Percentiles rank a stretch among this genome's conserved stretches.
These are phyloP conservation scores for Naso thynnoides DNA, from an alignment of 2,797 vertebrate species.

Conservation along the genomic window DNA sequence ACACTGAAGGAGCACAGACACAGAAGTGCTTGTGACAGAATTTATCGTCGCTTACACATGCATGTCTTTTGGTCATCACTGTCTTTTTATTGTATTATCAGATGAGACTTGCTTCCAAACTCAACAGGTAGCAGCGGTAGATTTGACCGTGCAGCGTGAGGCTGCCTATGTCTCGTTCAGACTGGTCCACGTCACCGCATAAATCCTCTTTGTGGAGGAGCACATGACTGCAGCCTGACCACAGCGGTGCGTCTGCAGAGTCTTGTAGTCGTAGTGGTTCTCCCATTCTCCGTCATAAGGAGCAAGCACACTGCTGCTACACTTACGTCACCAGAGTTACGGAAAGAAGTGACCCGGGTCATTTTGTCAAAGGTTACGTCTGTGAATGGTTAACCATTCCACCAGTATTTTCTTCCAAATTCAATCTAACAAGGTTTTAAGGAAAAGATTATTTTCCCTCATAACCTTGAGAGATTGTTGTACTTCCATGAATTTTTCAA, in stretches of 20 bases:
- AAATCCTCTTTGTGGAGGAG: conserved; percentile 63
- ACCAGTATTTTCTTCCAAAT: too few relatives aligned
- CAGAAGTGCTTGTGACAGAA: too few relatives aligned
- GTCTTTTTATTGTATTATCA: not conserved
- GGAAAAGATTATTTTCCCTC: too few relatives aligned
- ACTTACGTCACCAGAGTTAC: conserved; percentile 28
- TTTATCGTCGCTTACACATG: not conserved
- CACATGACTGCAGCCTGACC: conserved; percentile 58
- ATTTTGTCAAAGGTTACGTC: too few relatives aligned
- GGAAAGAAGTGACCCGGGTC: not conserved
- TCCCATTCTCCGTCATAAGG: conserved; percentile 13
- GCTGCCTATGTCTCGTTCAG: not conserved
- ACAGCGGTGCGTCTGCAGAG: conserved; percentile 46
- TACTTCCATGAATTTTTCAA: not conserved
- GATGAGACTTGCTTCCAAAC: not conserved
- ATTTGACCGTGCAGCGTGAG: not conserved
- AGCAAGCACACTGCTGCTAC: conserved; percentile 58
- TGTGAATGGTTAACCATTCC: too few relatives aligned
- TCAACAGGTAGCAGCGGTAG: not conserved
- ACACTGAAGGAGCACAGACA: not conserved
- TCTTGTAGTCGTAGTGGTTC: conserved; percentile 38
- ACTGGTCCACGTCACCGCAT: conserved; percentile 30
- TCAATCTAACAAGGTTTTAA: too few relatives aligned
- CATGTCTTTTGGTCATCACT: not conserved
- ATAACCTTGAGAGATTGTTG: not conserved